A percentile compares a stretch with the other conserved stretches of the same genome.
phyloP scores from a whole-genome alignment of 2,888 invertebrate species.

The Tetranychus piercei region DNA sequence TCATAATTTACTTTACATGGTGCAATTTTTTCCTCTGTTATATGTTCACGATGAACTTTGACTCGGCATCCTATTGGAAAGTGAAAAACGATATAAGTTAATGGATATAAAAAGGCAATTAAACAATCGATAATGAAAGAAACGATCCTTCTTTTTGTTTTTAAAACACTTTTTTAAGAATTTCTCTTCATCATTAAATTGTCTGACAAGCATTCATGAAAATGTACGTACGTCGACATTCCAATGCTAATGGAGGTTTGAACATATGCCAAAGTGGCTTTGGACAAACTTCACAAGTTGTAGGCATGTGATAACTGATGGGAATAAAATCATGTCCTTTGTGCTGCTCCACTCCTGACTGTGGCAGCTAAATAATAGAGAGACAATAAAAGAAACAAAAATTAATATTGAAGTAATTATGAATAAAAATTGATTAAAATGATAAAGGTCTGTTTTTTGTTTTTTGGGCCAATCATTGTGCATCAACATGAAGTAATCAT shows the following conservation, averaged over 20 bases:
- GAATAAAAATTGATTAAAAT: conserved; percentile 10
- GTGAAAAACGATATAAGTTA: neutral
- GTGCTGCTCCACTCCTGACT: conserved; percentile 48
- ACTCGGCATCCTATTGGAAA: conserved; percentile 62
- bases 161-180: neutral
- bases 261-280: conserved; percentile 95
- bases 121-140: conserved; percentile 8
- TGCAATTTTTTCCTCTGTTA: conserved; percentile 64
- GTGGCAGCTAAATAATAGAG: conserved; percentile 14
- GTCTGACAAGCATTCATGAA: neutral
- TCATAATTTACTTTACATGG: conserved; percentile 93
- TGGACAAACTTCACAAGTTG: conserved; percentile 90
- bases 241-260: conserved; percentile 87
- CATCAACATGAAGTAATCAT: conserved; percentile 17
- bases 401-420: neutral
- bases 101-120: neutral
- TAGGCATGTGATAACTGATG: conserved; percentile 93
- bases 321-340: conserved; percentile 90
- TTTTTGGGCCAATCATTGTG: too few species aligned
- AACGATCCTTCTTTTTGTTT: conserved; percentile 16
- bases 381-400: conserved; percentile 4
- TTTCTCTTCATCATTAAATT: too few species aligned
- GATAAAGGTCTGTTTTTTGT: too few species aligned
- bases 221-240: conserved; percentile 61
- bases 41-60: conserved; percentile 94